Conservation (phyloP, 2,888 invertebrate genomes). For the Stenolophus ochropezus region DNA sequence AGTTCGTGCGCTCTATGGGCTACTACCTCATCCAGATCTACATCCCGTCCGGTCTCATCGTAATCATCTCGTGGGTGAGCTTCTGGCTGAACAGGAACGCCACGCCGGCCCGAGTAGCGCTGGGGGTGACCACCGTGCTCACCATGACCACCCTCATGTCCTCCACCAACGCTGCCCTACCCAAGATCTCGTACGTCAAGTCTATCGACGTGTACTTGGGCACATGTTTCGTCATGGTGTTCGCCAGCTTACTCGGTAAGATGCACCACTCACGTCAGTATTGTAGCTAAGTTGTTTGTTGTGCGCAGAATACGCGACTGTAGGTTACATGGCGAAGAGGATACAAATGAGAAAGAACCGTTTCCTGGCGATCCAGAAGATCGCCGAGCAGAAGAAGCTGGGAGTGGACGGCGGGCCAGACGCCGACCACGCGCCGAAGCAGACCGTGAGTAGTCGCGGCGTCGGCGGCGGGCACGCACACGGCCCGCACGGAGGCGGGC, state of each 20-base stretch:
- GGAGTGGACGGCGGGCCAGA: constrained; percentile 86
- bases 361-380: constrained; percentile 92
- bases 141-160: constrained; percentile 99
- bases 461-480: constrained; percentile 75
- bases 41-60: constrained; percentile 97
- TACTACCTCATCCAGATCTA: constrained; percentile 99
- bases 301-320: constrained; percentile 97
- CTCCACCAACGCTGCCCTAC: constrained; percentile 95
- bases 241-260: constrained; percentile 94
- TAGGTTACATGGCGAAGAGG: constrained; percentile 98
- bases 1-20: constrained; percentile 98
- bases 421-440: constrained; percentile 85
- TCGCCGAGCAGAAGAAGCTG: constrained; percentile 92
- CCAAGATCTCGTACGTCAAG: constrained; percentile 98
- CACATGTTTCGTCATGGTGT: constrained; percentile 99
- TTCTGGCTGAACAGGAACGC: constrained; percentile 98
- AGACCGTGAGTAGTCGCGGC: constrained; percentile 80
- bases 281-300: neutral
- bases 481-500: constrained; percentile 73
- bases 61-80: constrained; percentile 97
- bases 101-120: constrained; percentile 93
- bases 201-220: constrained; percentile 98
- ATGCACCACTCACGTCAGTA: neutral
- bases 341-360: constrained; percentile 97
- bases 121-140: constrained; percentile 96